A percentile compares a stretch with the other conserved stretches of the same genome.
Evolutionary conservation across 2,888 invertebrate genomes (phyloP).

Genomic region (Caenorhabditis japonica): DNA sequence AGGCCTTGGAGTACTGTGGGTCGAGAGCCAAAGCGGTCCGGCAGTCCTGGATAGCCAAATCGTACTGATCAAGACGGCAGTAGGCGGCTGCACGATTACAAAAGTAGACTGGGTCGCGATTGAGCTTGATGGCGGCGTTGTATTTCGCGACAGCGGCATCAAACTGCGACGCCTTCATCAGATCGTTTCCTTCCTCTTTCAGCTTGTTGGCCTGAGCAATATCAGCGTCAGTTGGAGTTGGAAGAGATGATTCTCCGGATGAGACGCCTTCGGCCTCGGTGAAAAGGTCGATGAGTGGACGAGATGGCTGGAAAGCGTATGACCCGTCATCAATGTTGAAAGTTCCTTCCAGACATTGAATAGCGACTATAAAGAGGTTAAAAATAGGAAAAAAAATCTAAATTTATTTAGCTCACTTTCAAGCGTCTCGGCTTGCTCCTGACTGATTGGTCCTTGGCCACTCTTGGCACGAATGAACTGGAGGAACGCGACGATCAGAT

Average conservation of each 20-base stretch:
- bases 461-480: constrained; percentile 76
- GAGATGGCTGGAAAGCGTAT: constrained; percentile 77
- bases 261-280: constrained; percentile 75
- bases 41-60: constrained; percentile 90
- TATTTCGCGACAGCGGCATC: constrained; percentile 88
- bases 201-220: constrained; percentile 85
- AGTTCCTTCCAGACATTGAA: constrained; percentile 90
- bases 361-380: constrained; percentile 86
- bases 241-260: constrained; percentile 63
- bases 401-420: constrained; percentile 72
- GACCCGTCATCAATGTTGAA: constrained; percentile 83
- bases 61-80: constrained; percentile 88
- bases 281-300: constrained; percentile 79
- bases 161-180: constrained; percentile 88
- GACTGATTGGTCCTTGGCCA: constrained; percentile 65
- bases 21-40: constrained; percentile 89
- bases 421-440: constrained; percentile 72
- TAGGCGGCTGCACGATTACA: constrained; percentile 95
- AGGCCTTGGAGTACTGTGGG: constrained; percentile 88
- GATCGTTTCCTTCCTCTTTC: constrained; percentile 83
- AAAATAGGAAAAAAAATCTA: too few species aligned
- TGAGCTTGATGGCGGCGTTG: constrained; percentile 88
- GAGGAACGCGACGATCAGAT: constrained; percentile 73
- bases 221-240: constrained; percentile 77
- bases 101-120: constrained; percentile 92